These are phyloP conservation scores for Selenia dentaria DNA, from an alignment of 2,888 invertebrate genomes.

Conservation along the genomic window DNA sequence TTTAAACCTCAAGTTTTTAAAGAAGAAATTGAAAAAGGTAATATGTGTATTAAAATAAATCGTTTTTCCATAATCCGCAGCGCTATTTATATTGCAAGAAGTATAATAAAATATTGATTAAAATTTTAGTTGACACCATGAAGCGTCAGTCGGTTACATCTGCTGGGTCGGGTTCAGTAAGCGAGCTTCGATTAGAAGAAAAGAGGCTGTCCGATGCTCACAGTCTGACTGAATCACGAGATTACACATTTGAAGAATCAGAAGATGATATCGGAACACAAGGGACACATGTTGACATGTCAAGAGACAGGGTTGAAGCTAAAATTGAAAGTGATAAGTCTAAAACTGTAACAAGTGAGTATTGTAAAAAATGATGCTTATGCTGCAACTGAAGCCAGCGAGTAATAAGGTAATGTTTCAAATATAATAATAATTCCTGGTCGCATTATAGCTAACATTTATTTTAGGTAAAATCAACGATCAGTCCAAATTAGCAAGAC, in stretches of 20 bases:
- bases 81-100: no score
- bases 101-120: neutral
- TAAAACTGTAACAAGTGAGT: conserved; percentile 46
- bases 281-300: conserved; percentile 66
- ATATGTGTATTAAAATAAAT: neutral
- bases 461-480: conserved; percentile 58
- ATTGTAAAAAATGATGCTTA: no score
- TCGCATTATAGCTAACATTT: no score
- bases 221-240: conserved; percentile 77
- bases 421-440: no score
- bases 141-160: conserved; percentile 79
- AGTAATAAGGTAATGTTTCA: no score
- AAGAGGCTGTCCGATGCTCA: conserved; percentile 79
- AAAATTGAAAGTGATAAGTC: conserved; percentile 58
- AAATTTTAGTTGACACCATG: conserved; percentile 52
- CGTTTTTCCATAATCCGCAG: no score
- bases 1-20: conserved; percentile 43
- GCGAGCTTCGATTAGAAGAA: conserved; percentile 74
- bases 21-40: conserved; percentile 63
- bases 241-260: conserved; percentile 82
- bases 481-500: conserved; percentile 55
- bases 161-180: conserved; percentile 70
- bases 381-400: no score
- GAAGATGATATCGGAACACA: conserved; percentile 79
- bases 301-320: conserved; percentile 58